Evolutionary conservation across 2,113 vertebrate species (phyloP).

Genomic region (Jacana jacana): DNA sequence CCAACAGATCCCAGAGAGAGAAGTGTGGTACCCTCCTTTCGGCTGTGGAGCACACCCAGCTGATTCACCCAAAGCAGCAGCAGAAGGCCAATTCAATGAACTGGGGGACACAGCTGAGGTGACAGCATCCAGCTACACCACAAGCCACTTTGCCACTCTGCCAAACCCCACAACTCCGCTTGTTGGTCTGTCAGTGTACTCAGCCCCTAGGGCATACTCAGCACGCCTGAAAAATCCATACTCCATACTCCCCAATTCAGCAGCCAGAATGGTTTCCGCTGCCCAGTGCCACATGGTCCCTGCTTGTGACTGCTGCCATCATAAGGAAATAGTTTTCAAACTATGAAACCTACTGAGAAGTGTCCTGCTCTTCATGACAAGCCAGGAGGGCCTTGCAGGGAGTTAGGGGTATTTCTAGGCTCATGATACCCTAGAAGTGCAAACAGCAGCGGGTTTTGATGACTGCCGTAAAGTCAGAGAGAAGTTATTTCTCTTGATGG

Average conservation of each 20-base stretch:
- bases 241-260: background rate
- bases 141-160: background rate
- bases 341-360: background rate
- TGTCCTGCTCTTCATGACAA: background rate
- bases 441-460: background rate
- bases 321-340: background rate
- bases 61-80: background rate
- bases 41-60: background rate
- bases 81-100: background rate
- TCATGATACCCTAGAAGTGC: fast-evolving
- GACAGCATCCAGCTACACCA: background rate
- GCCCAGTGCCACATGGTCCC: background rate
- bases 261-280: background rate
- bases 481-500: background rate
- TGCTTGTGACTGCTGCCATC: background rate
- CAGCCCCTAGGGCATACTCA: background rate
- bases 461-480: background rate
- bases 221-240: background rate
- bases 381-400: background rate
- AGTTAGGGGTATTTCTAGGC: background rate
- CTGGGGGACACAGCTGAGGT: fast-evolving
- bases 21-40: background rate
- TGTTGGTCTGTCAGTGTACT: fast-evolving
- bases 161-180: background rate
- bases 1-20: background rate